Evolutionary conservation across 2,888 invertebrate species (phyloP).

Genomic region (Scaptomyza polygonia): DNA sequence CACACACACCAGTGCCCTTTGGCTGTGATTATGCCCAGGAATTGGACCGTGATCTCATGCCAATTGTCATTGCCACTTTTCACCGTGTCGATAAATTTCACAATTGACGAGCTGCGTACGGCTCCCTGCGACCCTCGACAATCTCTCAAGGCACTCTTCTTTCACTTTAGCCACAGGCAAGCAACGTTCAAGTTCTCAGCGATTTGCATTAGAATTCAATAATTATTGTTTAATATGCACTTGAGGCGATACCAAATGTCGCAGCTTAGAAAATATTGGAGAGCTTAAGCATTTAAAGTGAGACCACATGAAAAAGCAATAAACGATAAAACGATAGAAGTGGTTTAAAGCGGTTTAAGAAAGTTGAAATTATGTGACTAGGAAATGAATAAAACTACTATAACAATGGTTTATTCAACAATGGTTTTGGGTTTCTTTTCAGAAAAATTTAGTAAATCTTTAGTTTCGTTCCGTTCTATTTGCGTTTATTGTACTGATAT

Average conservation of each 20-base stretch:
- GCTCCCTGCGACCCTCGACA: conserved; percentile 1
- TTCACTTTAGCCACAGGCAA: conserved; percentile 18
- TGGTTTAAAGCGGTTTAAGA: background rate
- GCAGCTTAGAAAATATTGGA: conserved; percentile 22
- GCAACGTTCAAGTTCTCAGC: conserved; percentile 17
- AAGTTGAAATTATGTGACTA: no score
- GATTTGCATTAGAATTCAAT: conserved; percentile 70
- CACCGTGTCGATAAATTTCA: conserved; percentile 72
- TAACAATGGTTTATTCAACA: no score
- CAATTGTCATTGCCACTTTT: conserved; percentile 73
- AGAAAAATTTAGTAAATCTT: no score
- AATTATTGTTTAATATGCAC: conserved; percentile 75
- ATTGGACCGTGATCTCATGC: conserved; percentile 52
- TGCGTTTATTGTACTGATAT: no score
- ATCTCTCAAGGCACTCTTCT: conserved; percentile 48
- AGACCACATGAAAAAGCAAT: conserved; percentile 4
- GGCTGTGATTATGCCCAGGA: conserved; percentile 71
- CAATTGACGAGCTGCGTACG: conserved; percentile 61
- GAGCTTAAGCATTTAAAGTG: background rate
- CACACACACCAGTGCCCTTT: conserved; percentile 34
- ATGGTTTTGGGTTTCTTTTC: no score
- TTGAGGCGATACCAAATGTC: conserved; percentile 49
- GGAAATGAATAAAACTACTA: no score
- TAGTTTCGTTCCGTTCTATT: no score
- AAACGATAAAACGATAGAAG: background rate